These are phyloP conservation scores for Mormyrops boulengeri DNA, from an alignment of 2,797 vertebrate genomes.

Conservation along the genomic window DNA sequence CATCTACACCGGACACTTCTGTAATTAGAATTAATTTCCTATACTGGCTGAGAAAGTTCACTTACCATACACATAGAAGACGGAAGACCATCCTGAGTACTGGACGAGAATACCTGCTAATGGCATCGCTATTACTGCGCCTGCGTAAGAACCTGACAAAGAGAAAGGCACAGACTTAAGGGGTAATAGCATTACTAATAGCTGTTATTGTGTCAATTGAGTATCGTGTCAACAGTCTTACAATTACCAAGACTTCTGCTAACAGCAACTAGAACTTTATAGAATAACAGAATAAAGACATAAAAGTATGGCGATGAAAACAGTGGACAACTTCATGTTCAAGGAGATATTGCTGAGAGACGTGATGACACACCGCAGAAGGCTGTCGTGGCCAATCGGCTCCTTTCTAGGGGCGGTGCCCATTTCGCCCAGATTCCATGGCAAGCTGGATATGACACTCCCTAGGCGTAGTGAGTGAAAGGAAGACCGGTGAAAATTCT, in stretches of 20 bases:
- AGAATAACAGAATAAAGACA: not conserved
- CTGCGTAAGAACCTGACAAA: constrained; percentile 77
- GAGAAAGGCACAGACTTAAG: not conserved
- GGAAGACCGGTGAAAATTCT: not conserved
- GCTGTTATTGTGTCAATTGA: not conserved
- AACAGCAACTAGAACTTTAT: not conserved
- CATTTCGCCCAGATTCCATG: constrained; percentile 91
- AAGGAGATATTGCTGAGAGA: not conserved
- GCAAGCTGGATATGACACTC: constrained; percentile 83
- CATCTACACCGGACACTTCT: not conserved
- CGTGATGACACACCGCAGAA: constrained; percentile 71
- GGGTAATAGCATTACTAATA: not conserved
- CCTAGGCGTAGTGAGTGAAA: constrained; percentile 49
- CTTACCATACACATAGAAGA: constrained; percentile 92
- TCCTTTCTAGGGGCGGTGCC: constrained; percentile 82
- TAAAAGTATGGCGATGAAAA: not conserved
- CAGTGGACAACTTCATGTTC: not conserved
- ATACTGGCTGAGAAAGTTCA: not conserved
- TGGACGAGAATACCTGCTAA: constrained; percentile 86
- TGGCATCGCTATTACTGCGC: constrained; percentile 89
- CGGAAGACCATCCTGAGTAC: constrained; percentile 83
- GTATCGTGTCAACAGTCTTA: not conserved
- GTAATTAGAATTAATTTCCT: not conserved
- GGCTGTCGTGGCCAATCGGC: constrained; percentile 80
- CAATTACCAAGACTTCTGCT: not conserved